Conservation (phyloP, 1,140 invertebrate genomes). For the Drosophila seguyi region DNA sequence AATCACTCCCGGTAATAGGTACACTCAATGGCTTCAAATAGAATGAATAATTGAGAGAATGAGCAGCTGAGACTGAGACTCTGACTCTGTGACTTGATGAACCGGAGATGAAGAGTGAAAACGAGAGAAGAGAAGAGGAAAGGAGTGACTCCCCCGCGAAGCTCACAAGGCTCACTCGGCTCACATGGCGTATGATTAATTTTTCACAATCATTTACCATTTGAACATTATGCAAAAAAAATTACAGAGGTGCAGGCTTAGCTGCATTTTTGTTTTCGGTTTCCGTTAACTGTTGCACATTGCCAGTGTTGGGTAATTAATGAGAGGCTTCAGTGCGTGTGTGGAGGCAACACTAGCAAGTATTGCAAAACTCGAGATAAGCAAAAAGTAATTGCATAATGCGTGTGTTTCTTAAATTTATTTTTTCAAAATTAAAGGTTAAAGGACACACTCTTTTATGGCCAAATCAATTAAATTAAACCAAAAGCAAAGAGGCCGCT, state of each 20-base stretch:
- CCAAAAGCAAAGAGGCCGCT: background rate
- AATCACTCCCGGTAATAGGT: constrained; percentile 61
- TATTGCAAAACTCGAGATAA: constrained; percentile 3
- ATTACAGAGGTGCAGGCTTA: constrained; percentile 27
- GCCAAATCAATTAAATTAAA: constrained; percentile 10
- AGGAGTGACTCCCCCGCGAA: constrained; percentile 38
- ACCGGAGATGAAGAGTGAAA: constrained; percentile 9
- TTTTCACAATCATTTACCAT: constrained; percentile 49
- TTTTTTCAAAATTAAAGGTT: background rate
- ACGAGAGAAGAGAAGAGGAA: constrained; percentile 18
- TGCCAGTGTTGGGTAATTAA: constrained; percentile 55
- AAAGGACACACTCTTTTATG: too few species aligned
- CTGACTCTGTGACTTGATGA: constrained; percentile 20
- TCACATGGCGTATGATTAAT: constrained; percentile 73
- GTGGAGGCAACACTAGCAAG: background rate
- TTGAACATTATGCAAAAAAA: constrained; percentile 45
- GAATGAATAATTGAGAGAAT: constrained; percentile 44
- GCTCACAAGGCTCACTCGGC: constrained; percentile 1
- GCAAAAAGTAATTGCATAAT: constrained; percentile 5
- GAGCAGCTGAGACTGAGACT: constrained; percentile 13
- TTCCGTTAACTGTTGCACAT: constrained; percentile 52
- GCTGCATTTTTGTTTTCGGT: constrained; percentile 37
- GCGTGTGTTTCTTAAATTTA: background rate
- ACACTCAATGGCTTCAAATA: constrained; percentile 21
- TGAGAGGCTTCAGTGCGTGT: constrained; percentile 56